Base-by-base conservation (phyloP, 1,140 invertebrate species). In the Epicauta chinensis region DNA sequence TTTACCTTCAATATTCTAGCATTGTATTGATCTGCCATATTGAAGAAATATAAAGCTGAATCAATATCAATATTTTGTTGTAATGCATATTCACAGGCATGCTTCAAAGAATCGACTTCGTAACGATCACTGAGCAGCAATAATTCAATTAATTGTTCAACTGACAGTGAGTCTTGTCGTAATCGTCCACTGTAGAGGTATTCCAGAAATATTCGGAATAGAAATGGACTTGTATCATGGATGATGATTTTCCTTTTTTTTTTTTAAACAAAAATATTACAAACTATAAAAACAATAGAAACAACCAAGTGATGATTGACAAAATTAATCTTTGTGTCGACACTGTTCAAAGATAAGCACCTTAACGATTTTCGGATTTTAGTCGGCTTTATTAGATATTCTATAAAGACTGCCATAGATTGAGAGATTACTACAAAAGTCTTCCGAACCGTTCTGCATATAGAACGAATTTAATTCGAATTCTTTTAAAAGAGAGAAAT, bases 221-320 rank as follows among this genome's bases (percentile, higher is more conserved):
- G 68, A n/a, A 74, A 71, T 12, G 81, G 77, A 41, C 75, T 78
- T 31, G 80, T 81, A 59, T 84, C 82, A 55, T 82, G 80, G 37
- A 85, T 78, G 4, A 78, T 69, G 37, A 85, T 83, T 73, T 82
- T 81, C 60, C 82, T 82, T 60, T 39, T 83, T 73, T 82, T 81
- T 60, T 81, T 82, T 60, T 39, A 71, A 69, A 60, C 31, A 60
- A 44, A 53, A 52, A 40, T 2, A 11, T 34, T 12, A 34, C 32
- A 34, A 34, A 9, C 10, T 11, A 23, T 23, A 23, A 23, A 34
- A 2, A 11, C 6, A 34, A 34, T 10, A 12, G 3, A 34, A 34
- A 34, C 23, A 23, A 23, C 1, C 7, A 23, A 3, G 7, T 7
- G 23, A n/a, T n/a, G n/a, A n/a, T n/a, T n/a, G n/a, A n/a, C n/a